Base-by-base conservation (phyloP, 2,113 vertebrate species). In the Mus musculus region DNA sequence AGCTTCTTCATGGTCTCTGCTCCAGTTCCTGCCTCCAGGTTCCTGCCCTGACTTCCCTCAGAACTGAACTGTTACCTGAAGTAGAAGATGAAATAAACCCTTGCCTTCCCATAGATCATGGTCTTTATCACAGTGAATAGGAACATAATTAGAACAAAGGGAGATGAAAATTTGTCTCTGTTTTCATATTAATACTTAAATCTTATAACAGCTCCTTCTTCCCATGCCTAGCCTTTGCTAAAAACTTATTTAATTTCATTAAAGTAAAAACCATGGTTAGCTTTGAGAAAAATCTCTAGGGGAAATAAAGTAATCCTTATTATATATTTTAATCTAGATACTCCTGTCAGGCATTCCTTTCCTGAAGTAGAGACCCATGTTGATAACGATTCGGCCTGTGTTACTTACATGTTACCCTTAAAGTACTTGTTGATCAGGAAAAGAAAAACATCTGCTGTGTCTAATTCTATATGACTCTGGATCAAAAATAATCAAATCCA, bases 161-260 rank as follows among this genome's bases (percentile, higher is more conserved):
- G 46, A 76, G 46, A 72, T 59, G 54, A 73, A 95, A 14, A 30
- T 84, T 71, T 84, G 28, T 95, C 39, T 92, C 1, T 84, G 19
- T 91, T 89, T 96, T 91, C 91, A 81, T 86, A 85, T 89, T 77
- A 56, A 82, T 39, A 56, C 3, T 46, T 92, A 88, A 91, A 90
- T 67, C 72, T 89, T 89, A 89, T 72, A 90, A 76, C 56, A 76
- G 81, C 52, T 91, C 26, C 67, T 88, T 77, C 52, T 56, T 72
- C 72, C 72, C n/a, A 63, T 42, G 12, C 5, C 13, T 52, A 17
- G 22, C 36, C 77, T 90, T 93, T 95, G 52, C 71, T 90, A 80
- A 88, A 95, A 65, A 12, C 36, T 61, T 82, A 80, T 36, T 89
- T 91, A 72, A 84, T 87, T 13, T 89, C 33, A 72, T 81, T 75